Percentiles rank a stretch among this genome's conserved stretches.
Evolutionary conservation across 2,888 invertebrate genomes (phyloP).

Genomic region (Drosophila robusta): DNA sequence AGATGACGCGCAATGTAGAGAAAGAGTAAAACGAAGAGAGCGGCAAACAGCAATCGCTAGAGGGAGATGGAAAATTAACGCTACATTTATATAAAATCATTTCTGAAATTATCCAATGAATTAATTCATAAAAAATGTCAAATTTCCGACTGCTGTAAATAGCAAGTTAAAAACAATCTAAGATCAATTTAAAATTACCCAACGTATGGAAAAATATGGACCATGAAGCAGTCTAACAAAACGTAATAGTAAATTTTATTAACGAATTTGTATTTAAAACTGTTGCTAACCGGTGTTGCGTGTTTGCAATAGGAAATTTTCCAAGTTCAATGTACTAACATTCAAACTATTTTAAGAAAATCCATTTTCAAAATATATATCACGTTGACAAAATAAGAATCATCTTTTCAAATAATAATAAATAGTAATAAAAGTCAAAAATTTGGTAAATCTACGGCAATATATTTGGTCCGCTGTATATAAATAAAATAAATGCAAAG

Average conservation of each 20-base stretch:
- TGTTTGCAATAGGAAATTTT: background rate
- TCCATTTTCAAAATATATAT: background rate
- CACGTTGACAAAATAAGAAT: constrained; percentile 10
- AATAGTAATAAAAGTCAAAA: constrained; percentile 17
- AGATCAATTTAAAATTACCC: background rate
- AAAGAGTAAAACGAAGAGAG: constrained; percentile 13
- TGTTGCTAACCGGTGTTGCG: too few relatives aligned
- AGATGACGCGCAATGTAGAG: constrained; percentile 52
- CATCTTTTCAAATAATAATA: constrained; percentile 5
- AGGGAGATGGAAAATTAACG: background rate
- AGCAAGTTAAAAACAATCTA: background rate
- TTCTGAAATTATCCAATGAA: constrained; percentile 7
- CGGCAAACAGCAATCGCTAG: background rate
- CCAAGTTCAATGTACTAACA: constrained; percentile 35
- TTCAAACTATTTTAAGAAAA: constrained; percentile 4
- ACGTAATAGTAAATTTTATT: too few relatives aligned
- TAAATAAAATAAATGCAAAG: constrained; percentile 43
- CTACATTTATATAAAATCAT: constrained; percentile 11
- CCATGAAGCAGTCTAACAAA: background rate
- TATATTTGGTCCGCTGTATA: constrained; percentile 35
- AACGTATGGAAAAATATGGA: background rate
- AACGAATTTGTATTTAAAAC: too few relatives aligned
- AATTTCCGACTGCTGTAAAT: background rate
- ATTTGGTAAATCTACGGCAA: constrained; percentile 4
- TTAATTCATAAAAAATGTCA: constrained; percentile 2